Base-by-base conservation (phyloP, 2,888 invertebrate genomes). In the Acronicta alni region DNA sequence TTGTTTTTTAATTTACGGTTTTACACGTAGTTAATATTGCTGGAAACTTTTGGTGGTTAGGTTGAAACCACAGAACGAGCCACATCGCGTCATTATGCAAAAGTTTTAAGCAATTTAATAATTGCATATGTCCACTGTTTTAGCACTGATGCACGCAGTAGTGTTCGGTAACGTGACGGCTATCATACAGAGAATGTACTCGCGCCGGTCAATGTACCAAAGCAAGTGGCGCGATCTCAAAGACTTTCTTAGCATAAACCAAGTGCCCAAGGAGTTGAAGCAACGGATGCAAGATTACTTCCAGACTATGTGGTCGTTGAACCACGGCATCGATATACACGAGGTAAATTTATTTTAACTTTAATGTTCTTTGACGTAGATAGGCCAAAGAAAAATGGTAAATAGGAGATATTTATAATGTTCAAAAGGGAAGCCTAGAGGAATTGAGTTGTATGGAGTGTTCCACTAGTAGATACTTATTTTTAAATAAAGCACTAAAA, bases 81-180 rank as follows among this genome's bases (percentile, higher is more conserved):
- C 56, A 47, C 68, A 39, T 39, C 18, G 17, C 32, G 44, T 44
- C 35, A 41, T 35, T 35, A 54, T 18, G 42, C 10, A 15, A 10
- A 4, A 3, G 17, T 55, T 37, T 46, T 20, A 14, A 42, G 12
- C 17, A 45, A n/a, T n/a, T 43, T 39, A 46, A 56, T n/a, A n/a
- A 51, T 47, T 15, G 52, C 52, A 54, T 37, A 56, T 56, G 58
- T 57, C 39, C 44, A 55, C 57, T 48, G 44, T 83, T 86, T 55
- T 94, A 99, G 99, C 99, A 45, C 95, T 99, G 83, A 99, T 99
- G 99, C 99, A 99, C 90, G 99, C 99, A 17, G 98, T 98, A 54
- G 99, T 99, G 41, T 99, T 99, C 87, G 99, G 99, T 88, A 99
- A 99, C 91, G 99, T 99, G 77, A 99, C 99, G 15, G 99, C 99